Conservation (phyloP, 1,140 invertebrate genomes). For the Drosophila orosa region DNA sequence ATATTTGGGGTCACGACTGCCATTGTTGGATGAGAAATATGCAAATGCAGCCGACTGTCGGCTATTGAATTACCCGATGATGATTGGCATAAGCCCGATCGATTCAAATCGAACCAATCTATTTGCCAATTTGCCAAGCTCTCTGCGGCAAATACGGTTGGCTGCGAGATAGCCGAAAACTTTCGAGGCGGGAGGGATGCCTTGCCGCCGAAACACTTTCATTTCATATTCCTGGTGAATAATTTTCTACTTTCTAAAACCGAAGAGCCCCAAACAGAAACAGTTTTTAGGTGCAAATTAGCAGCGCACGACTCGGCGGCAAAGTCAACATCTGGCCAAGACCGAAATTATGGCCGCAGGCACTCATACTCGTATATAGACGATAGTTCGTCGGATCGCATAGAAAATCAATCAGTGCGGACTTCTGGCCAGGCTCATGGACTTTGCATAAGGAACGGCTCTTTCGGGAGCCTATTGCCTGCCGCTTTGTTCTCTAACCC, state of each 20-base stretch:
- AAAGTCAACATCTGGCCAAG: slow-evolving; percentile 33
- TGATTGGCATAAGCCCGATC: slow-evolving; percentile 54
- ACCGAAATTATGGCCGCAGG: slow-evolving; percentile 58
- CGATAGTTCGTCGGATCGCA: slow-evolving; percentile 19
- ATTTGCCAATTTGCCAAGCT: slow-evolving; percentile 48
- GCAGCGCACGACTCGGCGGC: slow-evolving; percentile 64
- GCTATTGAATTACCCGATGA: slow-evolving; percentile 71
- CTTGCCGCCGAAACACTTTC: slow-evolving; percentile 60
- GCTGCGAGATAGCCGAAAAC: slow-evolving; percentile 2
- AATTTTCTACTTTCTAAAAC: slow-evolving; percentile 73
- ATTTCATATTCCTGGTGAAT: slow-evolving; percentile 64
- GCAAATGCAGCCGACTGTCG: slow-evolving; percentile 55
- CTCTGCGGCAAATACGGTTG: neutral
- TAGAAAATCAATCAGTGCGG: slow-evolving; percentile 72
- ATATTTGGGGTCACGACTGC: slow-evolving; percentile 50
- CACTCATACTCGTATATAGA: slow-evolving; percentile 8
- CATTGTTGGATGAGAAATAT: slow-evolving; percentile 39
- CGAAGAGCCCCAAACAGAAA: slow-evolving; percentile 43
- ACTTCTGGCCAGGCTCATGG: slow-evolving; percentile 41
- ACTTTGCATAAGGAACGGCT: slow-evolving; percentile 35
- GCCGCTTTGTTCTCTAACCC: slow-evolving; percentile 61
- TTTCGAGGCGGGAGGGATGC: slow-evolving; percentile 17
- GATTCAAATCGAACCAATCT: slow-evolving; percentile 38
- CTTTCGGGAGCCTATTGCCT: slow-evolving; percentile 17
- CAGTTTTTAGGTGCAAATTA: slow-evolving; percentile 72